A percentile compares a stretch with the other conserved stretches of the same genome.
Conservation (phyloP, 2,113 vertebrate genomes). For the Eptatretus burgeri region DNA sequence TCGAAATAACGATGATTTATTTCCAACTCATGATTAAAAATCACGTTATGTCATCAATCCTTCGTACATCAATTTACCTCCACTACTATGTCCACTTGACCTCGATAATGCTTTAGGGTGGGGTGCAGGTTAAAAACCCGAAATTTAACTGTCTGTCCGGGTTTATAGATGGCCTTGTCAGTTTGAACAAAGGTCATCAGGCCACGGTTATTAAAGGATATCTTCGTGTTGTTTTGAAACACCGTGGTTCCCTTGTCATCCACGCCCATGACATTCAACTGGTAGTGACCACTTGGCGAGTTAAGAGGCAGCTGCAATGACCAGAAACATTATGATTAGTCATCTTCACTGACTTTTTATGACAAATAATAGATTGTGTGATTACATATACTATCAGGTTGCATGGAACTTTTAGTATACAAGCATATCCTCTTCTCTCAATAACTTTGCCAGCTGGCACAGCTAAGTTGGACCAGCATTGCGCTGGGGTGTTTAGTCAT, state of each 20-base stretch:
- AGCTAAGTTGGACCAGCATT: no score
- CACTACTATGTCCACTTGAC: background rate
- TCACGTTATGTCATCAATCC: background rate
- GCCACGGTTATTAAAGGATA: background rate
- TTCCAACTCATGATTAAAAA: background rate
- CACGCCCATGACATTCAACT: background rate
- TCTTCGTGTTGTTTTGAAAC: background rate
- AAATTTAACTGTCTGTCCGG: constrained; percentile 1
- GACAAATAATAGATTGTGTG: no score
- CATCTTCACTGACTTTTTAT: no score
- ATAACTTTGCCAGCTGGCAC: no score
- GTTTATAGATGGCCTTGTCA: constrained; percentile 3
- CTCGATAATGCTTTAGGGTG: background rate
- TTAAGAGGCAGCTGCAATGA: background rate
- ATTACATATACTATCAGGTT: no score
- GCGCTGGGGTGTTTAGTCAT: no score
- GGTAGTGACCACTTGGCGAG: background rate
- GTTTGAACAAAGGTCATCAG: background rate
- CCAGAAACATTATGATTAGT: no score
- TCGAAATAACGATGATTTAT: background rate
- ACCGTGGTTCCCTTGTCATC: background rate
- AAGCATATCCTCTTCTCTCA: no score
- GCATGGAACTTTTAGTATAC: no score
- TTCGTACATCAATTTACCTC: background rate
- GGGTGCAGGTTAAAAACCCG: constrained; percentile 2